A percentile compares a stretch with the other conserved stretches of the same genome.
phyloP scores from a whole-genome alignment of 53 echinoderm and acorn worm genomes.

The Luidia sarsii region DNA sequence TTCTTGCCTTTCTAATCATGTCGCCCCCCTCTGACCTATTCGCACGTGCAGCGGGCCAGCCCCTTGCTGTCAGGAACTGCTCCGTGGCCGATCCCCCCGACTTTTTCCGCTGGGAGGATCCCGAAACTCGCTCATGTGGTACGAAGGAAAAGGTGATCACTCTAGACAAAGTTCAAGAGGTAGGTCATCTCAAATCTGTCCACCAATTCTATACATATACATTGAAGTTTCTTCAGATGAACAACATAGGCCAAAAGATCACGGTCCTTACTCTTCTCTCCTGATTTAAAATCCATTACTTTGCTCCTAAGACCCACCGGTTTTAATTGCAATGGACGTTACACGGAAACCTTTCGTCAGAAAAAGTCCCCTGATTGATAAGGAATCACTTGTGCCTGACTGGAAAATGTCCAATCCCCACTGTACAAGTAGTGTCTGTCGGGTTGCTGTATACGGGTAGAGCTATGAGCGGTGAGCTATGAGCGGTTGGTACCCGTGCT shows the following conservation, averaged over 20 bases:
- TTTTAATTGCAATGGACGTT: no score
- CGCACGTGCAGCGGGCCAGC: slow-evolving; percentile 3
- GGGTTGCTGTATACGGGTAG: no score
- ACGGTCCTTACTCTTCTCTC: not conserved
- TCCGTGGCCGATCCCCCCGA: not conserved
- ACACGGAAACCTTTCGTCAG: no score
- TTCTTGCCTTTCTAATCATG: not conserved
- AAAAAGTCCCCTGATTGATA: no score
- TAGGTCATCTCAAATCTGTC: not conserved
- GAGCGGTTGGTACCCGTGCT: no score
- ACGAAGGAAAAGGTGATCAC: not conserved
- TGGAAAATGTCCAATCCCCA: no score
- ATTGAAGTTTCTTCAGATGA: not conserved
- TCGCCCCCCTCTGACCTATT: no score
- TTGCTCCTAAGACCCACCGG: no score
- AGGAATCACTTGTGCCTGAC: no score
- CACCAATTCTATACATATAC: not conserved
- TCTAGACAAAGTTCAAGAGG: not conserved
- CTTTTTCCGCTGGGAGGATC: slow-evolving; percentile 8
- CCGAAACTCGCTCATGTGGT: not conserved
- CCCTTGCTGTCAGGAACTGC: slow-evolving; percentile 13
- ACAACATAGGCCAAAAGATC: not conserved
- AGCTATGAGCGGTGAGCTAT: no score
- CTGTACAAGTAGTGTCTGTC: no score
- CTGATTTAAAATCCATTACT: not conserved